Percentiles rank a stretch among this genome's conserved stretches.
phyloP scores from a whole-genome alignment of 2,888 invertebrate species.

The Nomada goodeniana region DNA sequence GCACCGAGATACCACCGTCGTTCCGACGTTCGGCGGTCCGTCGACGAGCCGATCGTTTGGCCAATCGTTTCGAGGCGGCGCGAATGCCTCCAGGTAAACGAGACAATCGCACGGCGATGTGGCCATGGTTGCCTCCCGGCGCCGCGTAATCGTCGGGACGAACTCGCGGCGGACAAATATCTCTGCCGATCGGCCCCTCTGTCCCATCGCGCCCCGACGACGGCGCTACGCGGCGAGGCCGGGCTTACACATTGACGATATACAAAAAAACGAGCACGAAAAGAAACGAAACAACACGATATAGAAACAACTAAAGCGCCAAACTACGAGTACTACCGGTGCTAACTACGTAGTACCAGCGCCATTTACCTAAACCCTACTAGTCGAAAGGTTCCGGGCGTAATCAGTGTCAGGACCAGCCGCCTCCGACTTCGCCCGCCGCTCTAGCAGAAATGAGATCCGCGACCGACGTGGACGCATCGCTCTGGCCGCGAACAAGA shows the following conservation, averaged over 20 bases:
- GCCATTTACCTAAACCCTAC: conserved; percentile 74
- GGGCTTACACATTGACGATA: conserved; percentile 76
- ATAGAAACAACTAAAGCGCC: conserved; percentile 83
- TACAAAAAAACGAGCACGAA: conserved; percentile 57
- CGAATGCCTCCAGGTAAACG: conserved; percentile 28
- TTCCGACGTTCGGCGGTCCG: conserved; percentile 34
- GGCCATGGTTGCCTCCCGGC: conserved; percentile 8
- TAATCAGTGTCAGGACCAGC: conserved; percentile 65
- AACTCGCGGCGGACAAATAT: no score
- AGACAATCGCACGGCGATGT: conserved; percentile 15
- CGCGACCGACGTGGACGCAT: conserved; percentile 66
- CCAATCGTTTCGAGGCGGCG: conserved; percentile 36
- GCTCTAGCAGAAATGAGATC: conserved; percentile 63
- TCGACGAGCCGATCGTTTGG: conserved; percentile 39
- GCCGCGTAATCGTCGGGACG: neutral
- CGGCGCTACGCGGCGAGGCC: conserved; percentile 40
- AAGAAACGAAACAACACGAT: conserved; percentile 79
- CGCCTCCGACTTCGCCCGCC: conserved; percentile 57
- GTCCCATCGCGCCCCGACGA: neutral
- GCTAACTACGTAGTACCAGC: conserved; percentile 79
- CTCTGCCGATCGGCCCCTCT: neutral
- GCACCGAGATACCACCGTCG: conserved; percentile 41
- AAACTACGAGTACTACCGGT: conserved; percentile 77
- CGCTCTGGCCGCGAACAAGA: conserved; percentile 58
- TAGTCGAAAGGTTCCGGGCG: conserved; percentile 62